A percentile compares a stretch with the other conserved stretches of the same genome.
These are phyloP conservation scores for Aspidiotus rigidus DNA, from an alignment of 2,888 invertebrate genomes.

Conservation along the genomic window DNA sequence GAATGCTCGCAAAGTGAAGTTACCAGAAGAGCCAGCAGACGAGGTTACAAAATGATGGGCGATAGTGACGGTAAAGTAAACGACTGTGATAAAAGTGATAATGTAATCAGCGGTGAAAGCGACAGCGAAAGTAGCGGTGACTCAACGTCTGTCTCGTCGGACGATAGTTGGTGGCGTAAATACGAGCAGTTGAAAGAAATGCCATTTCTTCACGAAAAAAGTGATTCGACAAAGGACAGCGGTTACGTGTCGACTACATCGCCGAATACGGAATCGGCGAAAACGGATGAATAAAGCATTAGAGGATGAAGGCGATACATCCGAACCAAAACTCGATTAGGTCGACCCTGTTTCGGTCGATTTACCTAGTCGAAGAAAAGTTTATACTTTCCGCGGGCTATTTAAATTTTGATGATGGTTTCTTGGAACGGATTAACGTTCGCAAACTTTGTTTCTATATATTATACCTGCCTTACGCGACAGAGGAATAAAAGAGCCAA, in stretches of 20 bases:
- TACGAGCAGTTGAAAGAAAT: slow-evolving; percentile 23
- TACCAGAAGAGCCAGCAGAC: slow-evolving; percentile 4
- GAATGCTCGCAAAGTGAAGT: slow-evolving; percentile 6
- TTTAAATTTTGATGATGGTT: too few relatives aligned
- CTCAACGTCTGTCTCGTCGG: slow-evolving; percentile 30
- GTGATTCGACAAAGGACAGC: slow-evolving; percentile 22
- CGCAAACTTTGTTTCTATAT: too few relatives aligned
- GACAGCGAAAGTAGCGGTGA: slow-evolving; percentile 14
- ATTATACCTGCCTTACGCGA: too few relatives aligned
- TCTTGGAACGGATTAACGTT: too few relatives aligned
- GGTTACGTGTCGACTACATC: slow-evolving; percentile 33
- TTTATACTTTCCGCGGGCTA: too few relatives aligned
- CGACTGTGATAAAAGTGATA: slow-evolving; percentile 12
- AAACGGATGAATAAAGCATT: slow-evolving; percentile 12
- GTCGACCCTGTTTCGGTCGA: too few relatives aligned
- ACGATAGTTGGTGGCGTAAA: slow-evolving; percentile 31
- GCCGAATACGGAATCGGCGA: slow-evolving; percentile 25
- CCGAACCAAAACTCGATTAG: too few relatives aligned
- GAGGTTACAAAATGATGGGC: slow-evolving; percentile 23
- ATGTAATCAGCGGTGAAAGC: background rate
- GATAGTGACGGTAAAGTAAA: background rate
- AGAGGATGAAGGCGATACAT: too few relatives aligned
- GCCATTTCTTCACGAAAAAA: slow-evolving; percentile 9
- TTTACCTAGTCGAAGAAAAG: too few relatives aligned
- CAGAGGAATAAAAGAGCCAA: too few relatives aligned